Conservation (phyloP, 2,113 vertebrate species). For the Probosciger aterrimus region DNA sequence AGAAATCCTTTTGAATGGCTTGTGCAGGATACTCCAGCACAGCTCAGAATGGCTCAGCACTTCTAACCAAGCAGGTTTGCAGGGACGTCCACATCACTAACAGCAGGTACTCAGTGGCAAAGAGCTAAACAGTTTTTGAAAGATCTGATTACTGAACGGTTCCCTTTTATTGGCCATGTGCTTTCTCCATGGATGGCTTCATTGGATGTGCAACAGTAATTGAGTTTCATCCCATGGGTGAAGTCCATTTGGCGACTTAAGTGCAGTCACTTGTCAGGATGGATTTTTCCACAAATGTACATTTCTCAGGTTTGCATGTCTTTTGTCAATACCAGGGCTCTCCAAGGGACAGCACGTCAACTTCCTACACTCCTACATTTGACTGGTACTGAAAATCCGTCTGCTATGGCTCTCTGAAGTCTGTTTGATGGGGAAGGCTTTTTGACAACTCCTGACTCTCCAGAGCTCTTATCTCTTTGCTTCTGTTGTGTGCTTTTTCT, state of each 20-base stretch:
- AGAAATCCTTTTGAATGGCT: not conserved
- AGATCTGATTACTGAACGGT: slow-evolving; percentile 84
- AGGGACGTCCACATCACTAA: slow-evolving; percentile 79
- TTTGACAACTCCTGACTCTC: slow-evolving; percentile 60
- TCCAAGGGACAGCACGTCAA: slow-evolving; percentile 65
- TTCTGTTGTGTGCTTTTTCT: not conserved
- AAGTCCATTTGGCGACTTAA: slow-evolving; percentile 83
- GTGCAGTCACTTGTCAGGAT: slow-evolving; percentile 84
- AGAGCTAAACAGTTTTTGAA: slow-evolving; percentile 88
- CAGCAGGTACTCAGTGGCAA: slow-evolving; percentile 78
- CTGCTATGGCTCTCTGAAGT: slow-evolving; percentile 53
- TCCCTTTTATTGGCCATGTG: slow-evolving; percentile 73
- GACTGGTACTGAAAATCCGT: slow-evolving; percentile 65
- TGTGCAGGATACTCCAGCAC: slow-evolving; percentile 21
- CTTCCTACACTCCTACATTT: slow-evolving; percentile 56
- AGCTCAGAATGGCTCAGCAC: slow-evolving; percentile 57
- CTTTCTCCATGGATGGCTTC: slow-evolving; percentile 81
- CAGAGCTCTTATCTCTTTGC: slow-evolving; percentile 58
- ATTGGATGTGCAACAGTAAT: slow-evolving; percentile 80
- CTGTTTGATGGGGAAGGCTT: slow-evolving; percentile 52
- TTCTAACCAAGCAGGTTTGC: slow-evolving; percentile 52
- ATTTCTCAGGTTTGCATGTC: slow-evolving; percentile 67
- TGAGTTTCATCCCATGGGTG: slow-evolving; percentile 84
- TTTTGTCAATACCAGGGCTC: slow-evolving; percentile 55
- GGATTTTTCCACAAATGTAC: slow-evolving; percentile 75